Evolutionary conservation across 2,797 vertebrate species (phyloP), one percentile per base, ranked within the genome.

Genomic region (Sebastes nivosus): DNA sequence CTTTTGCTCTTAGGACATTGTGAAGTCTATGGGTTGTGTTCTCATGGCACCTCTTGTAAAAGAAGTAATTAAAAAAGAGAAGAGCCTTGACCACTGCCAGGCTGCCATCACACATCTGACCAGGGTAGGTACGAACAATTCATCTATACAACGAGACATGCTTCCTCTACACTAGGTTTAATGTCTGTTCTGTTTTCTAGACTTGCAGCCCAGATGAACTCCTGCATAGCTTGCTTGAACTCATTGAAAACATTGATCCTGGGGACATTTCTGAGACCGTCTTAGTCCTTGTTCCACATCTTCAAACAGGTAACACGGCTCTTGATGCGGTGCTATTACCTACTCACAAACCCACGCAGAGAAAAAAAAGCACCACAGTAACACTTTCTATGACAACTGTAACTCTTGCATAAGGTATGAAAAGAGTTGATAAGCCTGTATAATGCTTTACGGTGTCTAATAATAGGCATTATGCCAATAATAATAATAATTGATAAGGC

Each of bases 221-320:
- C 74, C 89, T 98, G 81, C 82, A 96, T 65, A 93, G 94, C 90
- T 94, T 98, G 79, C 94, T 98, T 54, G 94, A 95, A 82, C 90
- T 97, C 80, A 94, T 97, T 78, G 96, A 98, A 76, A 95, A 97
- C 75, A 88, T 93, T 2, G 94, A 97, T 82, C 94, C 95, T 64
- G 95, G 94, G 27, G 92, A 89, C 54, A 97, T 97, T 67, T 96
- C 96, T 71, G 95, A 96, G 66, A 95, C 94, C 83, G 86, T 98
- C 83, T 88, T 96, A 81, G 81, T 94, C 63, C 54, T 98, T 16
- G 93, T 97, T 87, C 96, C 95, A 12, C 97, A 97, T 74, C 92
- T 99, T 82, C 97, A 97, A 88, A 95, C 94, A 96, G 98, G 98
- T 99, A 95, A 94, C 16, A 32, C 9, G 54, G 14, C 20, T 16